Evolutionary conservation across 2,888 invertebrate genomes (phyloP), one percentile per base, ranked within the genome.

Genomic region (Arrhopalites spinosus): DNA sequence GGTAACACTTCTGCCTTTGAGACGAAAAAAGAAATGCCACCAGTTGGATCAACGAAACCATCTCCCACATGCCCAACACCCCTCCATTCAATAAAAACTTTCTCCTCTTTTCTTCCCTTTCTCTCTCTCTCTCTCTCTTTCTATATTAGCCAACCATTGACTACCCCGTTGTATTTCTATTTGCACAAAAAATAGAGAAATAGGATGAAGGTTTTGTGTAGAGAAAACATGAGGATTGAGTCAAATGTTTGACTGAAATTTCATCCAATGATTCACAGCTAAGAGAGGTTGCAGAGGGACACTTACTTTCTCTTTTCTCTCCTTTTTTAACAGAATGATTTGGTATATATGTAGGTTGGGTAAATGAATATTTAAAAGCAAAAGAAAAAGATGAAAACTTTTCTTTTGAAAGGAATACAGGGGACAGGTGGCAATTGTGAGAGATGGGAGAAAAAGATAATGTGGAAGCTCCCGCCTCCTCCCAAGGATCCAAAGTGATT

Each of bases 401-500:
- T 47, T 47, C n/a, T n/a, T 20, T 56, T n/a, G 56, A 15, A 56
- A 56, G 17, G 20, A 56, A 56, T 56, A 56, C 3, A 36, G 36
- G 11, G 36, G 36, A 72, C 95, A 93, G 0, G 95, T 95, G 45
- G 91, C 90, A 70, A 95, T 91, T 84, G 95, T 95, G 83, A 36
- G 36, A 36, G 36, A 36, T 3, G 36, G 36, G 36, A 36, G 5
- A 36, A 11, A 75, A 93, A 87, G 68, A 94, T 90, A 93, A 94
- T 94, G 64, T 93, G 91, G 53, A 93, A 86, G 83, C 93, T 36
- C 36, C 36, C 11, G 95, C 78, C 95, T 88, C 77, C 96, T 94
- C 94, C 88, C 93, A 93, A 73, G 90, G 89, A 84, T 95, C 95
- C 92, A 96, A 94, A 17, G 95, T 89, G 70, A 93, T 87, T 93